These are phyloP conservation scores for Festucalex cinctus DNA, from an alignment of 2,113 vertebrate species.

Conservation along the genomic window DNA sequence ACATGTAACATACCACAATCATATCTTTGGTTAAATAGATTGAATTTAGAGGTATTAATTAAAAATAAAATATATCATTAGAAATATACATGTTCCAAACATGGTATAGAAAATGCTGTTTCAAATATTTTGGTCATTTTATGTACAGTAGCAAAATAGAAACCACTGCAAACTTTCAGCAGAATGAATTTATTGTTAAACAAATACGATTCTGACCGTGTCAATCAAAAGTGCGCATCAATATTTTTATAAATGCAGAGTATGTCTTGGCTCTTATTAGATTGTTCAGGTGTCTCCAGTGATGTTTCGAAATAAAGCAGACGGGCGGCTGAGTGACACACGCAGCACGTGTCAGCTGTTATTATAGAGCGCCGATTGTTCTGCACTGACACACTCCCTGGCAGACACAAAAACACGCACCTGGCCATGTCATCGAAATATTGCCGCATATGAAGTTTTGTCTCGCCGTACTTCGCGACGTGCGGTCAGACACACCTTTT, in stretches of 20 bases:
- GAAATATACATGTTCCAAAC: too few relatives aligned
- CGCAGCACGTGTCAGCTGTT: slow-evolving; percentile 25
- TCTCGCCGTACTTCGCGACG: slow-evolving; percentile 34
- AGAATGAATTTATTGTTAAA: background rate
- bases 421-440: slow-evolving; percentile 46
- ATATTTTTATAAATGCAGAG: background rate
- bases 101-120: too few relatives aligned
- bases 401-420: slow-evolving; percentile 19
- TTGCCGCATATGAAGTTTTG: slow-evolving; percentile 8
- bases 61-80: background rate
- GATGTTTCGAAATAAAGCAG: background rate
- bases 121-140: too few relatives aligned
- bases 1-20: too few relatives aligned
- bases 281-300: background rate
- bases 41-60: background rate
- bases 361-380: slow-evolving; percentile 41
- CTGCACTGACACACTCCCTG: slow-evolving; percentile 34
- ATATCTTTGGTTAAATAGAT: background rate
- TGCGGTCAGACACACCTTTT: slow-evolving; percentile 36
- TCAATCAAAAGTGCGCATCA: background rate
- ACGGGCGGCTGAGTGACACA: slow-evolving; percentile 12
- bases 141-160: background rate
- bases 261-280: background rate
- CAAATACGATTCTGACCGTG: background rate
- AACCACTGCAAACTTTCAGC: background rate